Evolutionary conservation across 2,888 invertebrate species (phyloP).

Genomic region (Acanthoscelides obtectus): DNA sequence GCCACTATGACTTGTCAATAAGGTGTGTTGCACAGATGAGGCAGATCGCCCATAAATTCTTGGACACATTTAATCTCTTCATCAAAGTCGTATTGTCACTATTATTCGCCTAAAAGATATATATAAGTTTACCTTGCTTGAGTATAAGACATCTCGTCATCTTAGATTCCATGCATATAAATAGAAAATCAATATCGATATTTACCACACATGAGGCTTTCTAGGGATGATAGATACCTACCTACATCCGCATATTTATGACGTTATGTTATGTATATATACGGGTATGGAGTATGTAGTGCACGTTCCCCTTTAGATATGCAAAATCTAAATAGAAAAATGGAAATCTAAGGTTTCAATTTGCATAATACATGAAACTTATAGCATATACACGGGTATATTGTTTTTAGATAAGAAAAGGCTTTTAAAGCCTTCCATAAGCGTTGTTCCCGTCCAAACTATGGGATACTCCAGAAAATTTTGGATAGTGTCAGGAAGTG

Average conservation of each 20-base stretch:
- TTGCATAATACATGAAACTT: neutral
- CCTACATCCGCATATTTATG: neutral
- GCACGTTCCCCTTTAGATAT: neutral
- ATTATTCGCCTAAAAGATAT: too few species aligned
- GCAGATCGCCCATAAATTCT: too few species aligned
- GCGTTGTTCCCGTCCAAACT: too few species aligned
- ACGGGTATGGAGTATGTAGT: neutral
- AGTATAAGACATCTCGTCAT: neutral
- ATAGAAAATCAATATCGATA: neutral
- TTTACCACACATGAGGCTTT: neutral
- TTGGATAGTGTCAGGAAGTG: too few species aligned
- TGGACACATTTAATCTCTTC: too few species aligned
- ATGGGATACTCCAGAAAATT: too few species aligned
- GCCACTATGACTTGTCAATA: too few species aligned
- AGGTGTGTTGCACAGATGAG: too few species aligned
- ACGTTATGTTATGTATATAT: neutral
- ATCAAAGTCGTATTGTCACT: too few species aligned
- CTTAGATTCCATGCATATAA: neutral
- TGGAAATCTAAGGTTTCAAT: neutral
- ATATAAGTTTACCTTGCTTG: too few species aligned
- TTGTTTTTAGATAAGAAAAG: too few species aligned
- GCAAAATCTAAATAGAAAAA: neutral
- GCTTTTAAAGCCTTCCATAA: too few species aligned
- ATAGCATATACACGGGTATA: neutral
- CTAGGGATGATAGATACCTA: neutral